Evolutionary conservation across 1,140 invertebrate genomes (phyloP), one percentile per base, ranked within the genome.

Genomic region (Drosophila azteca): DNA sequence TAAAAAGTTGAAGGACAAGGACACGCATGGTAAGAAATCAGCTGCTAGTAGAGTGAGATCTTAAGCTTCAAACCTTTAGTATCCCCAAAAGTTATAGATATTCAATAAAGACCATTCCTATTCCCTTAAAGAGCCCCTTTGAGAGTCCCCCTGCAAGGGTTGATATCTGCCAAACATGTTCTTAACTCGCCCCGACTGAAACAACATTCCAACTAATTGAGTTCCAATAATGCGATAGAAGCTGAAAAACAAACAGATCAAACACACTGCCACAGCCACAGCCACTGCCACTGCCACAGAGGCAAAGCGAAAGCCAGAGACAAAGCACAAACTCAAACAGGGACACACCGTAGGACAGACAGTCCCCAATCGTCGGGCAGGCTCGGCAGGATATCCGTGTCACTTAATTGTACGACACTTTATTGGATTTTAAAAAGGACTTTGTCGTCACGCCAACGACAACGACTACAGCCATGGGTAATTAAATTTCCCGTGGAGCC

Each of bases 401-500:
- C 83, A 71, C 70, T 85, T 87, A 85, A 85, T 85, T 85, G 82
- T 85, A 58, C 45, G 82, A 87, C 82, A 85, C 82, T 85, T 85
- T 85, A 85, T 85, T 88, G 82, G 82, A 85, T 85, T 85, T 85
- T 88, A 85, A 85, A 85, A 87, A 85, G 68, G 79, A 70, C 73
- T 46, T 5, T 39, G 65, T 69, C 57, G 74, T 53, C 73, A 77
- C 24, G 73, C 39, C 73, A 76, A 85, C 72, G 50, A 48, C 67
- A 41, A 45, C 41, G 43, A 68, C 44, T 31, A 31, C 43, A 65
- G 24, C n/a, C 63, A 57, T 49, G 65, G 67, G 83, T 85, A 85
- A 85, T 85, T 85, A 85, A 85, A 85, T 85, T 85, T 85, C 83
- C 82, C 75, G 83, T 82, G 65, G 82, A 76, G 83, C 82, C 61